Evolutionary conservation across 23 tunicate genomes (phyloP).

Genomic region (Oikopleura albicans): DNA sequence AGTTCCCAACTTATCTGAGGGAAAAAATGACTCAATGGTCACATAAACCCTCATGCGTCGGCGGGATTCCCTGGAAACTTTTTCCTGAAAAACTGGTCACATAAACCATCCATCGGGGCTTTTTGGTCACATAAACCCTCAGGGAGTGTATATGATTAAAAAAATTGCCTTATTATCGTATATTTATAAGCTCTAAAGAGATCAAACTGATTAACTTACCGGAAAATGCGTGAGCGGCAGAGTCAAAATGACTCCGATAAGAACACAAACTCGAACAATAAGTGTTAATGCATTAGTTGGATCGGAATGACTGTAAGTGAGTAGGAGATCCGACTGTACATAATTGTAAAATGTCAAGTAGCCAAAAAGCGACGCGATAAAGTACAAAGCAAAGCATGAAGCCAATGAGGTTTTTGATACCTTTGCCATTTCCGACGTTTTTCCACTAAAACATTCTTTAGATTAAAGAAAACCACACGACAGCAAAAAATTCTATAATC

Average conservation of each 20-base stretch:
- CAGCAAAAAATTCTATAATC: no score
- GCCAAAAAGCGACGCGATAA: conserved; percentile 79
- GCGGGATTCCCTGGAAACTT: no score
- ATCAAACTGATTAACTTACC: conserved; percentile 23
- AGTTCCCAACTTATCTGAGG: no score
- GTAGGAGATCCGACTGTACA: conserved; percentile 84
- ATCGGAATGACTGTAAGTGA: conserved; percentile 76
- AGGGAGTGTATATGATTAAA: no score
- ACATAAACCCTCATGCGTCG: no score
- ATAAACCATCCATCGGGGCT: no score
- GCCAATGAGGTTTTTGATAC: conserved; percentile 52
- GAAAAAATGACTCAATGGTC: no score
- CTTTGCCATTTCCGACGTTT: not conserved
- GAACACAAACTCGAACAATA: conserved; percentile 73
- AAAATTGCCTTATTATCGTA: no score
- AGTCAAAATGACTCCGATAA: conserved; percentile 76
- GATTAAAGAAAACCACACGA: no score
- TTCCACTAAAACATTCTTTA: conserved; percentile 37
- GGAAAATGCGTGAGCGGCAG: conserved; percentile 95
- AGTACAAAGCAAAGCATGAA: conserved; percentile 52
- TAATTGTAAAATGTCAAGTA: conserved; percentile 93
- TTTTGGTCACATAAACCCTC: no score
- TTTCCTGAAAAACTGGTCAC: no score
- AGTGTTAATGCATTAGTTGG: conserved; percentile 56
- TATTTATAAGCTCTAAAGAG: no score